These are phyloP conservation scores for Drosophila dives DNA, from an alignment of 2,888 invertebrate genomes.

Conservation along the genomic window DNA sequence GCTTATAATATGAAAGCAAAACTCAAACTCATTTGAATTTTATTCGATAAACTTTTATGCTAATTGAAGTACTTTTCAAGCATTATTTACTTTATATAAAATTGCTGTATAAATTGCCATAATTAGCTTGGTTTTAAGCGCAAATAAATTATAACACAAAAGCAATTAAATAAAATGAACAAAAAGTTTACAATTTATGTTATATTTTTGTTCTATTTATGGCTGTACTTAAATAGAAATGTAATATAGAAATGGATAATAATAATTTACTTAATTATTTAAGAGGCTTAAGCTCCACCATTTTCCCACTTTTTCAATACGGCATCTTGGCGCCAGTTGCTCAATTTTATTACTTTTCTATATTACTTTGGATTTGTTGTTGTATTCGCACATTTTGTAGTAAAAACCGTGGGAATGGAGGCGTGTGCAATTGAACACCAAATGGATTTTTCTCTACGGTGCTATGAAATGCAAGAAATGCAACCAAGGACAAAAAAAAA, in stretches of 20 bases:
- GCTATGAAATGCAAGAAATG: constrained; percentile 5
- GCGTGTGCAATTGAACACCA: constrained; percentile 5
- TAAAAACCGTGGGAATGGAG: background rate
- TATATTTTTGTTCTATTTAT: background rate
- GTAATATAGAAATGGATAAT: background rate
- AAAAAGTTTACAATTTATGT: background rate
- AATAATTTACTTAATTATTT: background rate
- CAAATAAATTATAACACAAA: background rate
- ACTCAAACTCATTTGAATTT: background rate
- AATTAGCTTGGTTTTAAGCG: background rate
- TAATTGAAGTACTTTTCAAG: background rate
- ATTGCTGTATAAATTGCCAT: background rate
- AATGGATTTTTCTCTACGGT: background rate
- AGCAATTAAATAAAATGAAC: background rate
- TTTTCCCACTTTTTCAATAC: background rate
- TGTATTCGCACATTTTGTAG: background rate
- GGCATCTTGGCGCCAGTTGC: background rate
- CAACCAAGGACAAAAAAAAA: background rate
- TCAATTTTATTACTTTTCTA: background rate
- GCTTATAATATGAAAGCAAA: background rate
- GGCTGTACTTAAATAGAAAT: no score
- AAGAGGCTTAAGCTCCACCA: background rate
- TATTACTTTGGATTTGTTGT: background rate
- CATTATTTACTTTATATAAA: background rate
- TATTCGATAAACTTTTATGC: background rate